phyloP scores from a whole-genome alignment of 2,113 vertebrate genomes.

The Crypturellus undulatus region DNA sequence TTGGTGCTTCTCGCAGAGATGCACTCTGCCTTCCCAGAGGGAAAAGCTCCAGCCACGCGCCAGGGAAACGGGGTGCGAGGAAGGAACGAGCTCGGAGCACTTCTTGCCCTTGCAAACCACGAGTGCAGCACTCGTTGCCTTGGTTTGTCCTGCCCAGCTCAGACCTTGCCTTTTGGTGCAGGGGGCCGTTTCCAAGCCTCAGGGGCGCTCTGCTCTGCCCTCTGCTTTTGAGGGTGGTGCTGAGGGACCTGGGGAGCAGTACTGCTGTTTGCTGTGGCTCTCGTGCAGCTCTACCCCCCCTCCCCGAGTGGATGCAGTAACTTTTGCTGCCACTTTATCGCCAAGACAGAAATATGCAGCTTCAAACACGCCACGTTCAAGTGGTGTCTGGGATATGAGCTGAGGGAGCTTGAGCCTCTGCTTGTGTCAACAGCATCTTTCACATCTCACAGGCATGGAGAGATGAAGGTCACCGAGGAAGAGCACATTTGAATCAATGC shows the following conservation, averaged over 20 bases:
- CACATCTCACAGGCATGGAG: slow-evolving; percentile 30
- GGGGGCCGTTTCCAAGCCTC: not conserved
- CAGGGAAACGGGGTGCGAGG: not conserved
- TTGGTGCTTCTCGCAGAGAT: not conserved
- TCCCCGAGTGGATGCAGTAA: slow-evolving; percentile 18
- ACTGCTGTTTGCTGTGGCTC: not conserved
- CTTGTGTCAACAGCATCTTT: slow-evolving; percentile 64
- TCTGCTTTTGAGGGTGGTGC: not conserved
- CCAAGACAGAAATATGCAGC: slow-evolving; percentile 41
- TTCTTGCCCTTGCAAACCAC: not conserved
- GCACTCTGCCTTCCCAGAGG: not conserved
- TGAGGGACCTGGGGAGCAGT: not conserved
- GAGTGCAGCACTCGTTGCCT: not conserved
- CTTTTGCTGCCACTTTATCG: slow-evolving; percentile 38
- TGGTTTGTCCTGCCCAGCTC: no score
- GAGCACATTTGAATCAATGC: slow-evolving; percentile 34
- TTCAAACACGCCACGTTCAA: slow-evolving; percentile 44
- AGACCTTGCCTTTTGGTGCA: not conserved
- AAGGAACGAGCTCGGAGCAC: not conserved
- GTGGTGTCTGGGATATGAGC: slow-evolving; percentile 40
- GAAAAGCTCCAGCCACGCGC: not conserved
- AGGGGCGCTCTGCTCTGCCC: not conserved
- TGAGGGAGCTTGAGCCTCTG: slow-evolving; percentile 17
- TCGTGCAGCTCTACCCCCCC: slow-evolving; percentile 9
- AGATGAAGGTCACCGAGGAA: slow-evolving; percentile 57